Evolutionary conservation across 2,113 vertebrate species (phyloP).

Genomic region (Chelonoidis abingdonii): DNA sequence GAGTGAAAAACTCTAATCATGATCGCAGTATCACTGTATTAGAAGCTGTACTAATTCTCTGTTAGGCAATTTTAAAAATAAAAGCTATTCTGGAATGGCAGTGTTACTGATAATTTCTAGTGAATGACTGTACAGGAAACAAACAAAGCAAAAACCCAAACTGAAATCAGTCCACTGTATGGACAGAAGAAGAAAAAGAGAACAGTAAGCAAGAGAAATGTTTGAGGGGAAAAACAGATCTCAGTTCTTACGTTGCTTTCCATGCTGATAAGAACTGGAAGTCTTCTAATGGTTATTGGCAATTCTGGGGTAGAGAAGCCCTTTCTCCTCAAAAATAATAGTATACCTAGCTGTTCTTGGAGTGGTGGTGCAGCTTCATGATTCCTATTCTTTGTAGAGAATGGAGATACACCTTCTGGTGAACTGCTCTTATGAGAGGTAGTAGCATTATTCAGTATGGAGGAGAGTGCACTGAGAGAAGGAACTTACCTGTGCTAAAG

Average conservation of each 20-base stretch:
- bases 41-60: neutral
- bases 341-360: neutral
- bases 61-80: neutral
- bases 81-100: neutral
- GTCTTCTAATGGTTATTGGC: neutral
- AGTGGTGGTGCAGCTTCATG: neutral
- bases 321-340: neutral
- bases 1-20: neutral
- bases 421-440: neutral
- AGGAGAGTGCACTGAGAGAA: neutral
- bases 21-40: neutral
- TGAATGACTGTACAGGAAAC: neutral
- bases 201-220: neutral
- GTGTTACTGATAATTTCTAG: neutral
- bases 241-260: neutral
- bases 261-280: neutral
- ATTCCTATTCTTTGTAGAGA: neutral
- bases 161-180: neutral
- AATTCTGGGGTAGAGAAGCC: neutral
- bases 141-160: neutral
- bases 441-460: neutral
- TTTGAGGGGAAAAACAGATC: neutral
- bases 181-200: neutral
- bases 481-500: neutral
- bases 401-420: neutral